Evolutionary conservation across 1,140 invertebrate genomes (phyloP).

Genomic region (Caenorhabditis remanei): DNA sequence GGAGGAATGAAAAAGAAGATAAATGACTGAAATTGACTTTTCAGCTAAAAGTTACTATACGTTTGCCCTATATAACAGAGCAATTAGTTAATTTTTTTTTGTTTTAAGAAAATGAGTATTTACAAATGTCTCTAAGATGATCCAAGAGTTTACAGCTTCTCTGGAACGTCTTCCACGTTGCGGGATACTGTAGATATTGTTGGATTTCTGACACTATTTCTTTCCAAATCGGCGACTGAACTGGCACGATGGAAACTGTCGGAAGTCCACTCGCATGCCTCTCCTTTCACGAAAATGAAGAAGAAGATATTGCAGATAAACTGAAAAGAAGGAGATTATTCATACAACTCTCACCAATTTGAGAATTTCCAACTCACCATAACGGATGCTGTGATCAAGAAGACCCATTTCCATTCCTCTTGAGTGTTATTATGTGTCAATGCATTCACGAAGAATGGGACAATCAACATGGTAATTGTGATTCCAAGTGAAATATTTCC

Average conservation of each 20-base stretch:
- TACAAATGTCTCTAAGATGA: not conserved
- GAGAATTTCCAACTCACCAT: slow-evolving; percentile 52
- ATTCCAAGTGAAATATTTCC: slow-evolving; percentile 75
- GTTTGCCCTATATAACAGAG: slow-evolving; percentile 38
- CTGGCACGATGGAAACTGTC: slow-evolving; percentile 48
- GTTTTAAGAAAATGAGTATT: not conserved
- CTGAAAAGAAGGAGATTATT: slow-evolving; percentile 15
- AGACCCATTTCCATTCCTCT: slow-evolving; percentile 74
- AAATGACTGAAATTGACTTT: slow-evolving; percentile 53
- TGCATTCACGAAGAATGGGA: slow-evolving; percentile 70
- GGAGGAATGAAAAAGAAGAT: not conserved
- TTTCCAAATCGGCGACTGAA: slow-evolving; percentile 31
- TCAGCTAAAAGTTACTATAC: slow-evolving; percentile 51
- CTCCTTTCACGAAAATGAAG: slow-evolving; percentile 61
- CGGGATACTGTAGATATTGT: slow-evolving; percentile 25
- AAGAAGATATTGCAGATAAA: slow-evolving; percentile 64
- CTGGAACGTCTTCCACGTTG: slow-evolving; percentile 18
- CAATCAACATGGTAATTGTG: slow-evolving; percentile 75
- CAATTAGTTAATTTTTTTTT: slow-evolving; percentile 12
- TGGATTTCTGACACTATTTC: slow-evolving; percentile 18
- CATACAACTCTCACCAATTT: not conserved
- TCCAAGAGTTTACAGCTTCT: not conserved
- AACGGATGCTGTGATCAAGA: slow-evolving; percentile 69
- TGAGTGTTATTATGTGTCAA: slow-evolving; percentile 74
- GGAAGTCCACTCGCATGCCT: slow-evolving; percentile 66